phyloP scores from a whole-genome alignment of 23 tunicate species.

The Ciona savignyi region DNA sequence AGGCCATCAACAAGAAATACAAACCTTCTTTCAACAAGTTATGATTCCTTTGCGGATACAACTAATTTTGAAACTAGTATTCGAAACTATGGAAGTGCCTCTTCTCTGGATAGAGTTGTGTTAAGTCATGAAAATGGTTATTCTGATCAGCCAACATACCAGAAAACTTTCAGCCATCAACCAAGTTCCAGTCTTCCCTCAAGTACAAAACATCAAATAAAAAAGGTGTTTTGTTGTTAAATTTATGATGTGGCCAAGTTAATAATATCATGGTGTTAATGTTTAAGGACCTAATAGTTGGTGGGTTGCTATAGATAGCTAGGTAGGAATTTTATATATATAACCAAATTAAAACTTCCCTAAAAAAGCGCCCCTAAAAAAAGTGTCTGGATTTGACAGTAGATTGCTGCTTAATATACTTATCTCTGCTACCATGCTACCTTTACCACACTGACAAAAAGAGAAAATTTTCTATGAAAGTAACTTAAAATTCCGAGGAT shows the following conservation, averaged over 20 bases:
- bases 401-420: too few species aligned
- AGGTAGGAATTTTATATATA: not conserved
- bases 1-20: constrained; percentile 1
- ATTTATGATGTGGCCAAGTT: not conserved
- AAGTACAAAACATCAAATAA: constrained; percentile 18
- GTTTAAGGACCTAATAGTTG: not conserved
- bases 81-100: constrained; percentile 21
- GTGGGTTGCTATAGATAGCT: not conserved
- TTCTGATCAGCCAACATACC: not conserved
- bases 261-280: not conserved
- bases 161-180: not conserved
- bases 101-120: constrained; percentile 23
- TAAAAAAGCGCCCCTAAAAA: constrained; percentile 2
- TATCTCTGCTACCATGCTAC: too few species aligned
- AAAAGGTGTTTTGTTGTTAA: constrained; percentile 19
- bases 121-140: not conserved
- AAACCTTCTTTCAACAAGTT: constrained; percentile 6
- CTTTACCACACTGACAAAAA: too few species aligned
- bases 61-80: not conserved
- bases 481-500: too few species aligned
- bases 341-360: not conserved
- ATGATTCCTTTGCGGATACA: not conserved
- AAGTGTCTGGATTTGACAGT: too few species aligned
- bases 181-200: constrained; percentile 21
- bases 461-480: too few species aligned